A percentile compares a stretch with the other conserved stretches of the same genome.
Conservation (phyloP, 2,113 vertebrate genomes). For the Cnemophilus loriae region DNA sequence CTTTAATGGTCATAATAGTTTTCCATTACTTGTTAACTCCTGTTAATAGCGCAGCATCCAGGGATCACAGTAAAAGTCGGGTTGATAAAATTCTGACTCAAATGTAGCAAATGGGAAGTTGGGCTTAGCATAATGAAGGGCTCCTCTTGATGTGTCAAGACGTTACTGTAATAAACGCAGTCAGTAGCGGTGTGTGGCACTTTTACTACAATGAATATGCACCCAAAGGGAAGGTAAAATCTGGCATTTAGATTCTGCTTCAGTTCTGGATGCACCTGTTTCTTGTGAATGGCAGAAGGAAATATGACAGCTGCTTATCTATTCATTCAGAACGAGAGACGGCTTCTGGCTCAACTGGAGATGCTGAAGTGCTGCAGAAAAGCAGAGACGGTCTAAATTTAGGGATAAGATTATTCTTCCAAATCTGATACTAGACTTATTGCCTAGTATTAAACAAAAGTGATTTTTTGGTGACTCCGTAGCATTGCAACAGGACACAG, state of each 20-base stretch:
- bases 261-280: neutral
- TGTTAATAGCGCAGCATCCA: neutral
- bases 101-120: neutral
- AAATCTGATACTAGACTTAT: neutral
- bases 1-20: slow-evolving; percentile 37
- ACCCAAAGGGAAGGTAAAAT: neutral
- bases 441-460: neutral
- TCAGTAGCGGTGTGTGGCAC: neutral
- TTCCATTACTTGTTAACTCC: slow-evolving; percentile 47
- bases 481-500: neutral
- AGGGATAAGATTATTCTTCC: neutral
- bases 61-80: neutral
- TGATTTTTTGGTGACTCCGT: neutral
- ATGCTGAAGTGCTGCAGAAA: neutral
- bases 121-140: neutral
- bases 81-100: slow-evolving; percentile 8
- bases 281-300: neutral
- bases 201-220: neutral
- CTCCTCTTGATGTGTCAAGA: neutral
- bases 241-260: neutral
- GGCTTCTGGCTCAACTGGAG: neutral
- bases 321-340: neutral
- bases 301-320: neutral
- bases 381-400: neutral
- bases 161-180: neutral